Conservation (phyloP, 2,888 invertebrate species). For the Poecilobothrus nobilitatus region DNA sequence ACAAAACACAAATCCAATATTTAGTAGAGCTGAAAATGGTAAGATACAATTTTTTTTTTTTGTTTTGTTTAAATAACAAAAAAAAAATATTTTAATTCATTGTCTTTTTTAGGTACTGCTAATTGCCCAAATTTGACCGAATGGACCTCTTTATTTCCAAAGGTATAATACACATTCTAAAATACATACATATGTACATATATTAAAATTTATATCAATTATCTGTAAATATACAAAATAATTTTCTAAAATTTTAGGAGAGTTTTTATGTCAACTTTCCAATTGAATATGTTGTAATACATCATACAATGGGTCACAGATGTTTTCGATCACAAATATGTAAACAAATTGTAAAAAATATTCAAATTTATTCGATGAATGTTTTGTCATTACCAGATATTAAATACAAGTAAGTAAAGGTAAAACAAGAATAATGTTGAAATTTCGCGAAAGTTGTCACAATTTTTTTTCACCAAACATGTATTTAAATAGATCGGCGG, state of each 20-base stretch:
- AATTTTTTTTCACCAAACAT: no score
- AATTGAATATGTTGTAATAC: constrained; percentile 46
- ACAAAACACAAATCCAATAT: background rate
- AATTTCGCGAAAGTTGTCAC: no score
- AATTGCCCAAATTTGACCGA: background rate
- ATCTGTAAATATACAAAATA: no score
- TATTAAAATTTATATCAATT: no score
- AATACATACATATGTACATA: no score
- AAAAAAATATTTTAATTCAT: background rate
- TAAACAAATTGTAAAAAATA: constrained; percentile 37
- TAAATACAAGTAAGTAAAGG: constrained; percentile 45
- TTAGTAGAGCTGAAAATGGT: background rate
- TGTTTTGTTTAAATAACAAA: background rate
- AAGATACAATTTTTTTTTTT: background rate
- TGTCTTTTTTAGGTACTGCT: background rate
- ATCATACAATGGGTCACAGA: constrained; percentile 45
- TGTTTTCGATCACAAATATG: constrained; percentile 42
- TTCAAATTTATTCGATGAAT: constrained; percentile 46
- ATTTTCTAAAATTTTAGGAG: background rate
- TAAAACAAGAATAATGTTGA: no score
- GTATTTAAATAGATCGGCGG: no score
- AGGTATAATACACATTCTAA: background rate
- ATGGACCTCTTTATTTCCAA: background rate
- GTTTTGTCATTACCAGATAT: constrained; percentile 44
- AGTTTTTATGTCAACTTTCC: constrained; percentile 29